phyloP scores from a whole-genome alignment of 2,888 invertebrate species.

The Drosophila algonquin region DNA sequence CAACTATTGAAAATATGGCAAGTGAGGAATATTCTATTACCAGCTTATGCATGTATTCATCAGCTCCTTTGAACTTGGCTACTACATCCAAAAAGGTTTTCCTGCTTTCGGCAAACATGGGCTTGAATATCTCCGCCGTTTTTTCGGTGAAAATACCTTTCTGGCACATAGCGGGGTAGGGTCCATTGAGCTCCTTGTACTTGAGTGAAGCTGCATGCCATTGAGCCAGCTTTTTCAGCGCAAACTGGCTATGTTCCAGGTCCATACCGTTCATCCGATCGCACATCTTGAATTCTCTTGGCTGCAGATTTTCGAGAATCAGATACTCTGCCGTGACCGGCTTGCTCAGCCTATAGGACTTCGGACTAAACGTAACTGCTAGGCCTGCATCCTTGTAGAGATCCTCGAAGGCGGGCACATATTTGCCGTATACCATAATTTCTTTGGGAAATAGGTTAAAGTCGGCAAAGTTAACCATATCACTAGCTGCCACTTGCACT shows the following conservation, averaged over 20 bases:
- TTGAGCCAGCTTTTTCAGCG: slow-evolving; percentile 75
- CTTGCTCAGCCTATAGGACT: slow-evolving; percentile 37
- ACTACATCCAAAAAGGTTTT: slow-evolving; percentile 38
- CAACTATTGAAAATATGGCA: neutral
- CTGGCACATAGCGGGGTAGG: slow-evolving; percentile 47
- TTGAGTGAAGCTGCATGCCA: slow-evolving; percentile 80
- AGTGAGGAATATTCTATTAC: slow-evolving; percentile 52
- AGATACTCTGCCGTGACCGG: slow-evolving; percentile 44
- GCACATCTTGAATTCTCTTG: slow-evolving; percentile 62
- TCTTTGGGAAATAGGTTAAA: slow-evolving; percentile 70
- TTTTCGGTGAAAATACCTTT: slow-evolving; percentile 42
- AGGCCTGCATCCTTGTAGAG: slow-evolving; percentile 51
- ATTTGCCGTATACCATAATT: slow-evolving; percentile 52
- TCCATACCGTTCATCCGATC: slow-evolving; percentile 73
- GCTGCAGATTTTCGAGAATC: slow-evolving; percentile 71
- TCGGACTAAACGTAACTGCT: slow-evolving; percentile 48
- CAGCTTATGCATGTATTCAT: slow-evolving; percentile 61
- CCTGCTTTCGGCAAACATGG: slow-evolving; percentile 8
- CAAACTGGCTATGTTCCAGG: slow-evolving; percentile 66
- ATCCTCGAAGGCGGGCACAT: slow-evolving; percentile 60
- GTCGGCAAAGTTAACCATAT: slow-evolving; percentile 24
- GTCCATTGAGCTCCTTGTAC: slow-evolving; percentile 57
- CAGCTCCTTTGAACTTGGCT: slow-evolving; percentile 38
- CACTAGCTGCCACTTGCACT: slow-evolving; percentile 28
- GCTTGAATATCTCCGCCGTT: slow-evolving; percentile 17